phyloP scores from a whole-genome alignment of 30 jellyfish, hydroid and myxozoan species.

The Turritopsis rubra region DNA sequence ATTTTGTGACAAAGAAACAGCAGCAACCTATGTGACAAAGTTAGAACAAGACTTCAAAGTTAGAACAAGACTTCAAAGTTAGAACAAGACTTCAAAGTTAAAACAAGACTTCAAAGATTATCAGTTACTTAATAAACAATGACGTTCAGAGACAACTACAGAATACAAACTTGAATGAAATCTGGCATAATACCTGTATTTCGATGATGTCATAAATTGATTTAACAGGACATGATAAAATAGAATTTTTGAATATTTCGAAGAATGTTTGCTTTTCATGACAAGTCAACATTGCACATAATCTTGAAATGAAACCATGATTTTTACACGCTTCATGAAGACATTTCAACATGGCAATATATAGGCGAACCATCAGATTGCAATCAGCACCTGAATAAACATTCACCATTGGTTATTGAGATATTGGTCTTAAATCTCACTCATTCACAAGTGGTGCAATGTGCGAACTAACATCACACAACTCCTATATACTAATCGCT shows the following conservation, averaged over 20 bases:
- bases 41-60: neutral
- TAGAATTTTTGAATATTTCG: neutral
- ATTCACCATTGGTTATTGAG: no score
- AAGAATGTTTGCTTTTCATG: neutral
- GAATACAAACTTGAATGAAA: no score
- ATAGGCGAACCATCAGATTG: neutral
- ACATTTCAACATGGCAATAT: slow-evolving; percentile 5
- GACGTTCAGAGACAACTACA: no score
- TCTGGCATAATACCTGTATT: neutral
- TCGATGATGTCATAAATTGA: slow-evolving; percentile 1
- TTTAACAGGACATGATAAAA: slow-evolving; percentile 4
- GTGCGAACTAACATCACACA: no score
- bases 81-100: no score
- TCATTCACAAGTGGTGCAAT: no score
- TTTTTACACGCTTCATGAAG: neutral
- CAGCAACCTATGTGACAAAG: neutral
- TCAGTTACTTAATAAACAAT: no score
- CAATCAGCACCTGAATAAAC: neutral
- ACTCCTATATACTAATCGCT: no score
- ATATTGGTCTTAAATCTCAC: no score
- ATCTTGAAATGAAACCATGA: neutral
- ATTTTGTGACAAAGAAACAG: slow-evolving; percentile 12
- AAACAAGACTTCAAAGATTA: no score
- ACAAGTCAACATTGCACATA: neutral
- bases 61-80: neutral